Evolutionary conservation across 2,888 invertebrate species (phyloP).

Genomic region (Cantharis rufa): DNA sequence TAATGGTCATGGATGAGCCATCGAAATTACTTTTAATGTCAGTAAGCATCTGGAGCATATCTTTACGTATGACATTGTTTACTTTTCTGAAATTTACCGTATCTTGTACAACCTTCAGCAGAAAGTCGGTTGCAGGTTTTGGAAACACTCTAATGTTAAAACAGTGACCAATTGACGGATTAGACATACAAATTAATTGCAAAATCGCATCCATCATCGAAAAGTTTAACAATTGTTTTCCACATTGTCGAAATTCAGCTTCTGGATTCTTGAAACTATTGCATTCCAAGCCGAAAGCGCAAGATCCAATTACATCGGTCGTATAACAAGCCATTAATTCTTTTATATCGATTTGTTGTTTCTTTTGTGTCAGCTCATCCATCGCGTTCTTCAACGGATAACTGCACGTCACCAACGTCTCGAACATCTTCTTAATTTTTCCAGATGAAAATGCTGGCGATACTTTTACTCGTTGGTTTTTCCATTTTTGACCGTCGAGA

Average conservation of each 20-base stretch:
- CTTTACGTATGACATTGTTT: slow-evolving; percentile 39
- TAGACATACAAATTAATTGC: slow-evolving; percentile 45
- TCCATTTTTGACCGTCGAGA: slow-evolving; percentile 52
- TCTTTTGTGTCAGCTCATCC: slow-evolving; percentile 30
- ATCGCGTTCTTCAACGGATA: slow-evolving; percentile 42
- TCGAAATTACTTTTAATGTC: slow-evolving; percentile 32
- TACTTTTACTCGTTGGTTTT: slow-evolving; percentile 49
- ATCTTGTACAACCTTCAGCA: slow-evolving; percentile 38
- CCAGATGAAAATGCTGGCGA: slow-evolving; percentile 55
- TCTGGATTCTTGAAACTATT: slow-evolving; percentile 58
- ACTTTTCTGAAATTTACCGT: slow-evolving; percentile 40
- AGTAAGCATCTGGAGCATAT: slow-evolving; percentile 51
- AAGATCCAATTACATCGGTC: slow-evolving; percentile 60
- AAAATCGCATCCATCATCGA: slow-evolving; percentile 16
- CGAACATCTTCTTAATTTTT: slow-evolving; percentile 55
- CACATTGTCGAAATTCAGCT: slow-evolving; percentile 52
- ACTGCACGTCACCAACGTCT: slow-evolving; percentile 43
- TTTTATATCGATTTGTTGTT: slow-evolving; percentile 51
- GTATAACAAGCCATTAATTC: slow-evolving; percentile 55
- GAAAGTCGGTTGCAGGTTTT: slow-evolving; percentile 37
- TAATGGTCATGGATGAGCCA: slow-evolving; percentile 31
- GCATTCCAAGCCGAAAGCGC: slow-evolving; percentile 62
- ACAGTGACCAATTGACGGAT: slow-evolving; percentile 49
- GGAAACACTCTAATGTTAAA: slow-evolving; percentile 34
- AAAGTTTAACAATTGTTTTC: slow-evolving; percentile 4